Percentiles rank a stretch among this genome's conserved stretches.
phyloP scores from a whole-genome alignment of 2,888 invertebrate species.

The Diploptera punctata region DNA sequence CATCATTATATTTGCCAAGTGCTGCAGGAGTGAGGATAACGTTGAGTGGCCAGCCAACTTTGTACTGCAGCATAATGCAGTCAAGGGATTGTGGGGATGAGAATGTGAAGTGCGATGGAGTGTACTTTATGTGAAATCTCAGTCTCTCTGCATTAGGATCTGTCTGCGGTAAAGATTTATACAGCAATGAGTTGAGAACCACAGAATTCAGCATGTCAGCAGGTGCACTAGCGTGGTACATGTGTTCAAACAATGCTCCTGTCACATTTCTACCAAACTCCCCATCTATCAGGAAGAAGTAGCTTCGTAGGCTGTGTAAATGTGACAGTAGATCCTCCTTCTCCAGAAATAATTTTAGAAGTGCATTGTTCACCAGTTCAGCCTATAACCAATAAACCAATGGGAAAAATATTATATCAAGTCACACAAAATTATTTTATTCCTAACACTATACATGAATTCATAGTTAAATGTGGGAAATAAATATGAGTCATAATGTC shows the following conservation, averaged over 20 bases:
- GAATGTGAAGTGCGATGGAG: conserved; percentile 25
- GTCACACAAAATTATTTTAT: too few species aligned
- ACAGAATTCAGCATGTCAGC: conserved; percentile 72
- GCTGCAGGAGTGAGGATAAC: conserved; percentile 76
- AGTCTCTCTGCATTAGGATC: conserved; percentile 23
- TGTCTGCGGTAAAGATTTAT: conserved; percentile 69
- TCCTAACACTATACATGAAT: too few species aligned
- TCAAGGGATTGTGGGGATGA: conserved; percentile 67
- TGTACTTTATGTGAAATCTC: conserved; percentile 23
- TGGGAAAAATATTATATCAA: not conserved
- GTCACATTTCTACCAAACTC: conserved; percentile 78
- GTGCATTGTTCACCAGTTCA: conserved; percentile 73
- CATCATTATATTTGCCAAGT: conserved; percentile 57
- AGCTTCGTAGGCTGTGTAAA: conserved; percentile 75
- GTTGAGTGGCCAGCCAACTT: conserved; percentile 79
- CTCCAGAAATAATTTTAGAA: conserved; percentile 71
- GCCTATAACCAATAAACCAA: conserved; percentile 62
- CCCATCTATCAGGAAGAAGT: conserved; percentile 80
- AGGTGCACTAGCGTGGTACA: conserved; percentile 70
- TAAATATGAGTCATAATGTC: too few species aligned
- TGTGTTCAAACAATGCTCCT: conserved; percentile 65
- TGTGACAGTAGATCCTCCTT: conserved; percentile 73
- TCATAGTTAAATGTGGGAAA: too few species aligned
- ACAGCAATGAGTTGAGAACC: conserved; percentile 71
- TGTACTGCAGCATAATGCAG: conserved; percentile 72